Evolutionary conservation across 30 jellyfish, hydroid and myxozoan genomes (phyloP).

Genomic region (Nemopilema nomurai): DNA sequence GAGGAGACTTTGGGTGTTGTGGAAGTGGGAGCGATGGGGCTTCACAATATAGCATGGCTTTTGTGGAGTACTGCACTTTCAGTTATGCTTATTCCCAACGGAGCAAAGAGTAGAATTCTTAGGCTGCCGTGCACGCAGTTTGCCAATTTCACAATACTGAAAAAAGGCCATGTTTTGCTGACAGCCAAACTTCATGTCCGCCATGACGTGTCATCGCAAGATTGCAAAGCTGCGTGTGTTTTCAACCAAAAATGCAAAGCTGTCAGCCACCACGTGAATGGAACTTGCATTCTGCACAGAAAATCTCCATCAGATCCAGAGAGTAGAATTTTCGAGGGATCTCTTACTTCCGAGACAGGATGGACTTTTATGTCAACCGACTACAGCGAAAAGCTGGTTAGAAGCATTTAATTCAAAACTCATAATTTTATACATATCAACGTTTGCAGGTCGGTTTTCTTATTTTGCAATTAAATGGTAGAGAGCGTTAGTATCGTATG

Average conservation of each 20-base stretch:
- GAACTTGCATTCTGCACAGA: constrained; percentile 19
- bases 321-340: background rate
- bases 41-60: too few species aligned
- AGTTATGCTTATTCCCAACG: too few species aligned
- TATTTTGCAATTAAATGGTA: too few species aligned
- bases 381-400: constrained; percentile 16
- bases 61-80: too few species aligned
- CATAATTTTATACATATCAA: too few species aligned
- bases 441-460: too few species aligned
- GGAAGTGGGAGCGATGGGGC: too few species aligned
- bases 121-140: background rate
- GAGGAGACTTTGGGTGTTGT: too few species aligned
- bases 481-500: too few species aligned
- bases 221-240: background rate
- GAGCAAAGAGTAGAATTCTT: background rate
- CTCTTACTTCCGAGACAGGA: background rate
- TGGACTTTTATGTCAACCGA: constrained; percentile 23
- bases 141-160: constrained; percentile 1
- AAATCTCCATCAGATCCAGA: constrained; percentile 9
- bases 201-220: background rate
- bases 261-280: background rate
- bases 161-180: background rate
- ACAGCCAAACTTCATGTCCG: background rate
- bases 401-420: too few species aligned
- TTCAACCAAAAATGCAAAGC: constrained; percentile 6